Evolutionary conservation across 2,113 vertebrate species (phyloP).

Genomic region (Sciurus niger): DNA sequence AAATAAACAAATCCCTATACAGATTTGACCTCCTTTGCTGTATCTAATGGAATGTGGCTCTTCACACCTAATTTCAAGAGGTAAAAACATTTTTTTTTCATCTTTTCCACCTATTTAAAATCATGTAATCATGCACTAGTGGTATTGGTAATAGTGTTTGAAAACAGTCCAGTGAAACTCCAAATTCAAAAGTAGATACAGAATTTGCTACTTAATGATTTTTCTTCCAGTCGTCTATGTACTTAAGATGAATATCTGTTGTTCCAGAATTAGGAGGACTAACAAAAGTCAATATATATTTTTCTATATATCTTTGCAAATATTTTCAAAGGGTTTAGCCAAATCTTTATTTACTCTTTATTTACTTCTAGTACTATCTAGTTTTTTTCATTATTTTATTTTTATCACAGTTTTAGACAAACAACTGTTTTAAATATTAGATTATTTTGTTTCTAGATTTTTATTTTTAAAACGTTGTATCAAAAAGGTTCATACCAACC

Average conservation of each 20-base stretch:
- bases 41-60: not conserved
- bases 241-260: not conserved
- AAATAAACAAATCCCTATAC: not conserved
- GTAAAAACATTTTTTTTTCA: slow-evolving; percentile 54
- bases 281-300: not conserved
- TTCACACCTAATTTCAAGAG: not conserved
- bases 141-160: not conserved
- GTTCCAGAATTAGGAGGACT: slow-evolving; percentile 7
- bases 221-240: not conserved
- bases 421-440: slow-evolving; percentile 10
- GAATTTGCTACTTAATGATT: slow-evolving; percentile 1
- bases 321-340: not conserved
- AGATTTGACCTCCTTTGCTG: not conserved
- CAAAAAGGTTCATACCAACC: not conserved
- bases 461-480: not conserved
- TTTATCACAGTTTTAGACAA: not conserved
- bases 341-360: not conserved
- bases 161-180: not conserved
- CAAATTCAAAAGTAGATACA: not conserved
- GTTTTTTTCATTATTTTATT: slow-evolving; percentile 11
- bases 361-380: not conserved
- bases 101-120: not conserved
- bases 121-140: slow-evolving; percentile 41
- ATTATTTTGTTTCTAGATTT: slow-evolving; percentile 53
- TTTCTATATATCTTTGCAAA: slow-evolving; percentile 17